phyloP scores from a whole-genome alignment of 2,113 vertebrate genomes.

The Stigmatopora argus region DNA sequence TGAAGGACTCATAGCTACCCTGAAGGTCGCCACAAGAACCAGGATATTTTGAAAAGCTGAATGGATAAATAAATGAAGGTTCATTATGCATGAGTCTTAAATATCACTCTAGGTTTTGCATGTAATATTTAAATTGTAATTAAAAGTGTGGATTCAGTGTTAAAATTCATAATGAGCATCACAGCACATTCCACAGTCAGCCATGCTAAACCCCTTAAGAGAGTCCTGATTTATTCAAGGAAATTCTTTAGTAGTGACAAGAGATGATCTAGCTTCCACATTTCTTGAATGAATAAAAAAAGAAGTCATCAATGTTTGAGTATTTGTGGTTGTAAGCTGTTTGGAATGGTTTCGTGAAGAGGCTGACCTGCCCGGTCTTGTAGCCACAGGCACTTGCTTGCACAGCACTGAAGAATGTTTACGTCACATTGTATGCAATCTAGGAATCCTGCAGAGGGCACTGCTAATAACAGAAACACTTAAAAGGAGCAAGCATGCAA shows the following conservation, averaged over 20 bases:
- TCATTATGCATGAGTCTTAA: neutral
- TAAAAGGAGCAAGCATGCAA: constrained; percentile 42
- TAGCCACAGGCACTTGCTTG: constrained; percentile 50
- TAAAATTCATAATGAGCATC: neutral
- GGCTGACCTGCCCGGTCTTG: constrained; percentile 41
- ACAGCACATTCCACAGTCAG: neutral
- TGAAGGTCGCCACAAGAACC: constrained; percentile 40
- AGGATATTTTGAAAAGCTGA: constrained; percentile 36
- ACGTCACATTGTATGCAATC: constrained; percentile 65
- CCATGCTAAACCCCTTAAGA: neutral
- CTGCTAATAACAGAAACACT: constrained; percentile 60
- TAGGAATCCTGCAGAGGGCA: constrained; percentile 74
- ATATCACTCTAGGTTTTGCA: neutral
- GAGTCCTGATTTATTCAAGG: constrained; percentile 10
- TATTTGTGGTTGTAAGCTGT: constrained; percentile 13
- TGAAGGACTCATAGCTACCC: too few relatives aligned
- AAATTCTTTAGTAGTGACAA: constrained; percentile 21
- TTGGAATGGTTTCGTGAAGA: constrained; percentile 26
- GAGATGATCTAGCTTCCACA: constrained; percentile 29
- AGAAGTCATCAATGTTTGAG: constrained; percentile 11
- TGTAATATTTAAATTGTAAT: neutral
- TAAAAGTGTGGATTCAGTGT: neutral
- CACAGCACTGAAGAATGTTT: constrained; percentile 56
- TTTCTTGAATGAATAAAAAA: constrained; percentile 31
- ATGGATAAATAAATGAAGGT: constrained; percentile 23